phyloP scores from a whole-genome alignment of 2,113 vertebrate species.

The Orycteropus afer region DNA sequence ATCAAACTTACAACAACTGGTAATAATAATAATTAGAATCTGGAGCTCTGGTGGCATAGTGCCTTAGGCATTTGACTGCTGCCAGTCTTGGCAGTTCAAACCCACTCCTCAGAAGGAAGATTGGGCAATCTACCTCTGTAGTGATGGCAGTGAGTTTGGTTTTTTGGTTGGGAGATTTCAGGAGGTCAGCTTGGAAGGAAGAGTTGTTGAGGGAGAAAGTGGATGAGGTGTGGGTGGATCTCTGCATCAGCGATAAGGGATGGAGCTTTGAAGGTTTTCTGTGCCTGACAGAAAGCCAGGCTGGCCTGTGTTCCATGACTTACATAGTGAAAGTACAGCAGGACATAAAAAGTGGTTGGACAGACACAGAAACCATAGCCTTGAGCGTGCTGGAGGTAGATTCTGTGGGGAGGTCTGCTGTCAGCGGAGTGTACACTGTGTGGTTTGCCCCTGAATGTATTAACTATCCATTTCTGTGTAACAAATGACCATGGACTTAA shows the following conservation, averaged over 20 bases:
- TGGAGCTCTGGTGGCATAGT: too few relatives aligned
- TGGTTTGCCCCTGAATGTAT: not conserved
- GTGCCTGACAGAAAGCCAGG: not conserved
- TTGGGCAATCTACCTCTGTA: too few relatives aligned
- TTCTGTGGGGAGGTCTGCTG: not conserved
- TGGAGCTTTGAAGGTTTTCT: not conserved
- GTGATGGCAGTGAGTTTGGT: too few relatives aligned
- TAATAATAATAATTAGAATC: not conserved
- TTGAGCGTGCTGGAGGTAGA: not conserved
- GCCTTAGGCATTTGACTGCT: too few relatives aligned
- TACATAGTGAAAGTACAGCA: not conserved
- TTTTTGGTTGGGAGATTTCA: too few relatives aligned
- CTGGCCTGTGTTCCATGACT: not conserved
- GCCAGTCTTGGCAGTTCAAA: too few relatives aligned
- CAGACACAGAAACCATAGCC: not conserved
- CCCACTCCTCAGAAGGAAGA: too few relatives aligned
- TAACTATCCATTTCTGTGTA: not conserved
- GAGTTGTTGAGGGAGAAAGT: not conserved
- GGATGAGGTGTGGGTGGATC: not conserved
- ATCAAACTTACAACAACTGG: too few relatives aligned
- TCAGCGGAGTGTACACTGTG: not conserved
- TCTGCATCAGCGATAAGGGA: not conserved
- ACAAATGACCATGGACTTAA: not conserved
- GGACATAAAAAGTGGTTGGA: not conserved
- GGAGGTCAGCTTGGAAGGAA: not conserved